Conservation (phyloP, 2,797 vertebrate species). For the Anguilla anguilla region DNA sequence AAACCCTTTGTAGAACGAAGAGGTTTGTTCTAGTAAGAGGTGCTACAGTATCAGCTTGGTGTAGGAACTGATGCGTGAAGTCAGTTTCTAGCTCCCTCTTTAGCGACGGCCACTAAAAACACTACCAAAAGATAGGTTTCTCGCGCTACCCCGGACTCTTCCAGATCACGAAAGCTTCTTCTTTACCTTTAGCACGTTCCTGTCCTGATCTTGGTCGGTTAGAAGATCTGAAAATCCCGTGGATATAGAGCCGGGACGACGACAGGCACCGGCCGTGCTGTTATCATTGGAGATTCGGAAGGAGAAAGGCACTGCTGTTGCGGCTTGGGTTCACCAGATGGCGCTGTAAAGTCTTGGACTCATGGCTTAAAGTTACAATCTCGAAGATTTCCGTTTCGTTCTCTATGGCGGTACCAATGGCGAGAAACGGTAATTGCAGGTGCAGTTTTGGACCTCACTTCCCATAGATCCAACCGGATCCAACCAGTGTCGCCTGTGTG, state of each 20-base stretch:
- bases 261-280: conserved; percentile 65
- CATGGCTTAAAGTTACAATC: no score
- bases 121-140: conserved; percentile 69
- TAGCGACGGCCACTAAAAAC: conserved; percentile 67
- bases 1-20: conserved; percentile 51
- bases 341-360: conserved; percentile 52
- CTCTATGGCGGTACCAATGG: no score
- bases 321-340: conserved; percentile 61
- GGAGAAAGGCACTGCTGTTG: conserved; percentile 63
- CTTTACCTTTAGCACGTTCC: conserved; percentile 77
- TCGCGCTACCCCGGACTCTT: conserved; percentile 41
- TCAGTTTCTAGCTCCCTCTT: conserved; percentile 66
- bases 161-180: conserved; percentile 51
- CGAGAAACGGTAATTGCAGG: no score
- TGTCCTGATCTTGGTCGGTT: conserved; percentile 73
- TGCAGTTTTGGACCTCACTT: no score
- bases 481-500: no score
- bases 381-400: no score
- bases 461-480: no score
- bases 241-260: conserved; percentile 62
- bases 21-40: conserved; percentile 68
- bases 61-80: conserved; percentile 80
- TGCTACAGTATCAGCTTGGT: conserved; percentile 66
- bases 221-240: conserved; percentile 67
- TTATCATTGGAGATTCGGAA: conserved; percentile 64